Conservation (phyloP, 2,888 invertebrate species). For the Lepidochrysops patricia region DNA sequence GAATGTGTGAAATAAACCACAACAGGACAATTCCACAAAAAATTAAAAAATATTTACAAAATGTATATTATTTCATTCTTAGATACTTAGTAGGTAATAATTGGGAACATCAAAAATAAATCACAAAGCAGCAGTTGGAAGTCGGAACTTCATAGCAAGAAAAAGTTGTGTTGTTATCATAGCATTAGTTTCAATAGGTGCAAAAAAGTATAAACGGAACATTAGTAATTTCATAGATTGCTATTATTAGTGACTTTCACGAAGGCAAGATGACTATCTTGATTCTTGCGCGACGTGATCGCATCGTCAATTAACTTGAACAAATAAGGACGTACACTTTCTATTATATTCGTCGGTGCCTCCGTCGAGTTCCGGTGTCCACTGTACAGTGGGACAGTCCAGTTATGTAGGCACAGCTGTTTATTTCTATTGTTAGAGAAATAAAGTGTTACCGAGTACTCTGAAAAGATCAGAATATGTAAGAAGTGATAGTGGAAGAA, state of each 20-base stretch:
- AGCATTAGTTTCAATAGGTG: background rate
- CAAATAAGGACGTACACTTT: constrained; percentile 33
- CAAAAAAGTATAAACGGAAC: background rate
- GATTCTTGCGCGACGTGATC: constrained; percentile 20
- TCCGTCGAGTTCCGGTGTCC: constrained; percentile 17
- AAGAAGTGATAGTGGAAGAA: background rate
- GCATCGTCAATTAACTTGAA: constrained; percentile 22
- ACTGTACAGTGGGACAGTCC: background rate
- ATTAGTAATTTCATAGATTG: background rate
- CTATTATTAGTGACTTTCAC: constrained; percentile 20
- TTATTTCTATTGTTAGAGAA: background rate
- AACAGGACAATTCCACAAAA: no score
- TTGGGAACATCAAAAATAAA: no score
- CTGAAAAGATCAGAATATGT: background rate
- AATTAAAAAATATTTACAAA: no score
- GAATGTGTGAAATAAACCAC: no score
- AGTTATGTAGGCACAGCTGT: background rate
- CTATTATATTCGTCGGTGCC: constrained; percentile 29
- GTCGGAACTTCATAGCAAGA: no score
- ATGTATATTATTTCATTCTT: no score
- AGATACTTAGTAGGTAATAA: no score
- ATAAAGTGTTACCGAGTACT: background rate
- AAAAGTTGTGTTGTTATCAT: no score
- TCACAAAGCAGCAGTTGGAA: no score
- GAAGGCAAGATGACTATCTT: constrained; percentile 26